These are phyloP conservation scores for Eurosta solidaginis DNA, from an alignment of 1,140 invertebrate genomes.

Conservation along the genomic window DNA sequence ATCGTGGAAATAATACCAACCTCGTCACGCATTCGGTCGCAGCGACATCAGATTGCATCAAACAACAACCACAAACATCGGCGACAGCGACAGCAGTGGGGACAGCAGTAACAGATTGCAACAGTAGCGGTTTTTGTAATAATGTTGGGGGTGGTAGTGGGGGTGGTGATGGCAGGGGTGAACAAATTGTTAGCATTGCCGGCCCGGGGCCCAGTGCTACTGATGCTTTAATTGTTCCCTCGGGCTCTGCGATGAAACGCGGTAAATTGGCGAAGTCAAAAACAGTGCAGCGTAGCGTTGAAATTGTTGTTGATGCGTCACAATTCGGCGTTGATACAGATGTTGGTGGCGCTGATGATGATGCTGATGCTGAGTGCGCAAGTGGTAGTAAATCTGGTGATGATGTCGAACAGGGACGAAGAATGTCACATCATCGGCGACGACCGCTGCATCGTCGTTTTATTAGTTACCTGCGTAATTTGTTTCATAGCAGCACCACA, in stretches of 20 bases:
- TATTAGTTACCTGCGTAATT: conserved; percentile 51
- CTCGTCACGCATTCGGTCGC: conserved; percentile 2
- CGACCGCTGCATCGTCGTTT: conserved; percentile 53
- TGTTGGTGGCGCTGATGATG: conserved; percentile 44
- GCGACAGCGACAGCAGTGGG: background rate
- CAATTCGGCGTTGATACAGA: conserved; percentile 44
- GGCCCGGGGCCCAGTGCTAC: conserved; percentile 47
- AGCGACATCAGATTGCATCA: conserved; percentile 36
- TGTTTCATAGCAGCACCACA: conserved; percentile 53
- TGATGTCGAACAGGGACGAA: conserved; percentile 52
- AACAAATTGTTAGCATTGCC: conserved; percentile 41
- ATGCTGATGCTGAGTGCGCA: background rate
- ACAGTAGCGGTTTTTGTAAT: background rate
- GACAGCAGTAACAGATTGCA: conserved; percentile 32
- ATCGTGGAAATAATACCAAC: conserved; percentile 48
- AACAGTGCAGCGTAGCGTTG: conserved; percentile 53
- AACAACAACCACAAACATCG: conserved; percentile 39
- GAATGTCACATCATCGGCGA: conserved; percentile 52
- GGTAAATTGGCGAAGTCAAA: conserved; percentile 34
- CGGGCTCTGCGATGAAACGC: conserved; percentile 32
- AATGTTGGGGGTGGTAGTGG: background rate
- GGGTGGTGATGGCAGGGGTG: background rate
- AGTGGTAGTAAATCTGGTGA: conserved; percentile 34
- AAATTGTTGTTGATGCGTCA: conserved; percentile 55
- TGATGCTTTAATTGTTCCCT: conserved; percentile 49